Conservation (phyloP, 2,113 vertebrate genomes). For the Rynchops niger region DNA sequence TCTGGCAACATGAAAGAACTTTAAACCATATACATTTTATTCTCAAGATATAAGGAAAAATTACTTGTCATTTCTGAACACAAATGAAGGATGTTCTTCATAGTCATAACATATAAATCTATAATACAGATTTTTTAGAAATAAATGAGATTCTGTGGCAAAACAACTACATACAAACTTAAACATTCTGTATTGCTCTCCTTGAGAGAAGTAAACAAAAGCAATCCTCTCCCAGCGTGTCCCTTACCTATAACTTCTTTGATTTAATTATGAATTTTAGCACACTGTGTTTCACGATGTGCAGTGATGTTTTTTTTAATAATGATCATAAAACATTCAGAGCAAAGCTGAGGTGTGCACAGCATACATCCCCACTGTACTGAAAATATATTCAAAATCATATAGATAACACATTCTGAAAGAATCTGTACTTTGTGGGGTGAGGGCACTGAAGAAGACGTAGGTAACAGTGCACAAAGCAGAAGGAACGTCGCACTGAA, state of each 20-base stretch:
- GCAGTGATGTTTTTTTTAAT: neutral
- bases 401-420: neutral
- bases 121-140: neutral
- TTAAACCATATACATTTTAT: neutral
- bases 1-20: neutral
- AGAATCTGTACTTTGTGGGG: neutral
- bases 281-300: neutral
- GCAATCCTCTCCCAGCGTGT: neutral
- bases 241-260: neutral
- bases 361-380: neutral
- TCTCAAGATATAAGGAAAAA: neutral
- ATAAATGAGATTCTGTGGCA: neutral
- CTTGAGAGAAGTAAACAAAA: neutral
- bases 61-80: neutral
- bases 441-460: neutral
- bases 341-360: neutral
- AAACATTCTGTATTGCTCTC: neutral
- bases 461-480: neutral
- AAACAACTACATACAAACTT: neutral
- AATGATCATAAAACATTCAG: neutral
- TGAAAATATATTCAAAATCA: neutral
- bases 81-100: neutral
- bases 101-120: neutral
- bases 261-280: neutral
- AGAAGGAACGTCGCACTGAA: neutral